Percentiles rank a stretch among this genome's conserved stretches.
phyloP scores from a whole-genome alignment of 2,888 invertebrate species.

The Portevinia maculata region DNA sequence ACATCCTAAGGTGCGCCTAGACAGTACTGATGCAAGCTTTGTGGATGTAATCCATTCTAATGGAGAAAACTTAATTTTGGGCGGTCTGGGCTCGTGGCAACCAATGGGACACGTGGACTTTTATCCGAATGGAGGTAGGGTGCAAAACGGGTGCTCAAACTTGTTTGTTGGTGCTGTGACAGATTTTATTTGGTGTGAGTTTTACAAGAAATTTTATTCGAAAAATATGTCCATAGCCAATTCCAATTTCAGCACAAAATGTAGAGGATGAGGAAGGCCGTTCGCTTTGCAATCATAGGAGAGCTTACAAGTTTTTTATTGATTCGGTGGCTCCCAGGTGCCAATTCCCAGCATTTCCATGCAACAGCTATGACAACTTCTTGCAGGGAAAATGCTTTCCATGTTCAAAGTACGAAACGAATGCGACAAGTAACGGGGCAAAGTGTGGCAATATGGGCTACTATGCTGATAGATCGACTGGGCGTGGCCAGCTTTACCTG shows the following conservation, averaged over 20 bases:
- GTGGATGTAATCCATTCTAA: slow-evolving; percentile 97
- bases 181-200: slow-evolving; percentile 93
- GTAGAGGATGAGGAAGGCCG: slow-evolving; percentile 93
- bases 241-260: slow-evolving; percentile 83
- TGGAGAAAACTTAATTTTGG: slow-evolving; percentile 95
- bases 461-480: slow-evolving; percentile 92
- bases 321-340: slow-evolving; percentile 96
- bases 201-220: slow-evolving; percentile 38
- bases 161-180: slow-evolving; percentile 95
- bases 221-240: not conserved
- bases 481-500: slow-evolving; percentile 93
- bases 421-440: slow-evolving; percentile 76
- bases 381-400: slow-evolving; percentile 90
- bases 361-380: slow-evolving; percentile 92
- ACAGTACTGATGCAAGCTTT: slow-evolving; percentile 92
- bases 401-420: slow-evolving; percentile 83
- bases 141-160: slow-evolving; percentile 96
- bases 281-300: slow-evolving; percentile 95
- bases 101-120: slow-evolving; percentile 96
- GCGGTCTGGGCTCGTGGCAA: slow-evolving; percentile 93
- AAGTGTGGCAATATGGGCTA: slow-evolving; percentile 97
- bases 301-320: slow-evolving; percentile 97
- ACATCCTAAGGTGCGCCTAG: slow-evolving; percentile 92
- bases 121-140: slow-evolving; percentile 95
- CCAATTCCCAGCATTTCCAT: slow-evolving; percentile 95